Percentiles rank a stretch among this genome's conserved stretches.
phyloP scores from a whole-genome alignment of 2,888 invertebrate genomes.

The Nomada ferruginata region DNA sequence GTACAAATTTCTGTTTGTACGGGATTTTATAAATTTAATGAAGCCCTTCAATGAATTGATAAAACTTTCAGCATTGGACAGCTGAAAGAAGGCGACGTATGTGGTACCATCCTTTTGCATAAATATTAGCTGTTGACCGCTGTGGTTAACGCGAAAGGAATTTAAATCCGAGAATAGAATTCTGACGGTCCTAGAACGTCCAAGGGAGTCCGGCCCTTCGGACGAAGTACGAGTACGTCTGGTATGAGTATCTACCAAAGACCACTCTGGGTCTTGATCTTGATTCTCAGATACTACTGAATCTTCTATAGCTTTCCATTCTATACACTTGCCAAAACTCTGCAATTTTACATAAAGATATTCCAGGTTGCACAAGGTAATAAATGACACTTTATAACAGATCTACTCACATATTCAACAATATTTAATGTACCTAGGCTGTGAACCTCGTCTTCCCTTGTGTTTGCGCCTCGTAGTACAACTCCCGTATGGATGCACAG shows the following conservation, averaged over 20 bases:
- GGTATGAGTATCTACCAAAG: constrained; percentile 91
- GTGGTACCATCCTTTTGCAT: constrained; percentile 90
- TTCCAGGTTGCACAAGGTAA: constrained; percentile 10
- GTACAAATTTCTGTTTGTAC: constrained; percentile 89
- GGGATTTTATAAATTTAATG: constrained; percentile 88
- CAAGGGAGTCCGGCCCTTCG: constrained; percentile 82
- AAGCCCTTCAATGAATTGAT: constrained; percentile 87
- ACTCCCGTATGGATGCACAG: constrained; percentile 93
- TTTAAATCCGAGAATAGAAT: constrained; percentile 88
- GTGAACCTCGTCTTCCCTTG: constrained; percentile 86
- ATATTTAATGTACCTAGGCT: constrained; percentile 89
- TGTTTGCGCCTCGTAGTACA: constrained; percentile 87
- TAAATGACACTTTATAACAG: background rate
- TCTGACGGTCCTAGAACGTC: constrained; percentile 85
- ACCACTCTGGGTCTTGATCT: constrained; percentile 91
- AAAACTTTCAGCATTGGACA: constrained; percentile 93
- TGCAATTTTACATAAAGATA: constrained; percentile 67
- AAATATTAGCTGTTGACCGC: constrained; percentile 87
- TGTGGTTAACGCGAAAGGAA: constrained; percentile 87
- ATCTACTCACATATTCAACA: constrained; percentile 86
- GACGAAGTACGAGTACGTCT: constrained; percentile 86
- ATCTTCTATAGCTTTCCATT: constrained; percentile 93
- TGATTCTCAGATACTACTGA: constrained; percentile 91
- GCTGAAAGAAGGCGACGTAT: constrained; percentile 93
- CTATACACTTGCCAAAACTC: constrained; percentile 88